A percentile compares a stretch with the other conserved stretches of the same genome.
These are phyloP conservation scores for Grammatotria lemairii DNA, from an alignment of 2,113 vertebrate genomes.

Conservation along the genomic window DNA sequence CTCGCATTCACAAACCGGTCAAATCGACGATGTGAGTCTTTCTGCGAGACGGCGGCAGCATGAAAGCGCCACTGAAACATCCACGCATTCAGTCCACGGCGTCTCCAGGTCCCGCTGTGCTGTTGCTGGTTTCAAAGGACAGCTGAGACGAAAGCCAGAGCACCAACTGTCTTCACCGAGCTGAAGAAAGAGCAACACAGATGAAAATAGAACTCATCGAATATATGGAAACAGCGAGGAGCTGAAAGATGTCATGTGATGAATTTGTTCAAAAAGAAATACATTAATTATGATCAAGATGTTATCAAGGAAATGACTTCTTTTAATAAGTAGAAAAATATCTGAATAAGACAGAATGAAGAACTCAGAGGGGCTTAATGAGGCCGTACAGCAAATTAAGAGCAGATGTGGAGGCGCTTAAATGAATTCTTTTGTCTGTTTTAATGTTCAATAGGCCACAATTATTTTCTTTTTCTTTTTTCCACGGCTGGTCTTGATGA, in stretches of 20 bases:
- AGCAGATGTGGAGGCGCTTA: neutral
- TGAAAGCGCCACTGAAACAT: neutral
- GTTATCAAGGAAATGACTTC: neutral
- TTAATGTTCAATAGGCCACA: neutral
- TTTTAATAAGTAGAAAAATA: neutral
- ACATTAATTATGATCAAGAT: neutral
- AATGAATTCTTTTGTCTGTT: neutral
- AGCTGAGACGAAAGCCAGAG: neutral
- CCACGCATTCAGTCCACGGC: neutral
- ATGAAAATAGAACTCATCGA: neutral
- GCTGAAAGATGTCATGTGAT: neutral
- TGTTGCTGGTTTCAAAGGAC: neutral
- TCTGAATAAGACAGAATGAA: neutral
- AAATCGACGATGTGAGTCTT: neutral
- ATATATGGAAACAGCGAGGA: accelerated
- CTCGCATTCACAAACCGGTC: neutral
- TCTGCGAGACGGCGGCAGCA: neutral
- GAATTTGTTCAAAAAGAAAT: neutral
- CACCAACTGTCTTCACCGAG: neutral
- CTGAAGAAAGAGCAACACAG: neutral
- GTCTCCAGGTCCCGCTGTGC: neutral
- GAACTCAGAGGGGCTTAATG: neutral
- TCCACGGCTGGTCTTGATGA: neutral
- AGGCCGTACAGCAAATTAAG: neutral
- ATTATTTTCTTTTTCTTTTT: neutral